A percentile compares a stretch with the other conserved stretches of the same genome.
phyloP scores from a whole-genome alignment of 2,888 invertebrate species.

The Crepidodera aurea region DNA sequence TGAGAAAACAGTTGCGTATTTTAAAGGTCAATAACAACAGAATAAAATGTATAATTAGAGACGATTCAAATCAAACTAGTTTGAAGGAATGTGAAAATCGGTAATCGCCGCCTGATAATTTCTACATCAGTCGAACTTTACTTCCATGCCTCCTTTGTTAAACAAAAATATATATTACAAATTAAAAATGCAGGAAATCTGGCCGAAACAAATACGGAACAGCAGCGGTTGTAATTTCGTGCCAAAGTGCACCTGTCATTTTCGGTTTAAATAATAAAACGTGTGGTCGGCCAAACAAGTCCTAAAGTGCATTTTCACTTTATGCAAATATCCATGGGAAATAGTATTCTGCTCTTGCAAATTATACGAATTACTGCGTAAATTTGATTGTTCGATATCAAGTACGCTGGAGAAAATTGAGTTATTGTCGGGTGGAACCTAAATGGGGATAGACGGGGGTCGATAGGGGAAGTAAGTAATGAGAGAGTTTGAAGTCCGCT shows the following conservation, averaged over 20 bases:
- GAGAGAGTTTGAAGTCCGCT: slow-evolving; percentile 25
- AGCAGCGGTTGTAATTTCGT: too few species aligned
- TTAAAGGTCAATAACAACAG: too few species aligned
- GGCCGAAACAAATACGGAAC: too few species aligned
- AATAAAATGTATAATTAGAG: too few species aligned
- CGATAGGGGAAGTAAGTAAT: slow-evolving; percentile 13
- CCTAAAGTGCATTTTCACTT: slow-evolving; percentile 12
- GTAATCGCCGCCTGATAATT: too few species aligned
- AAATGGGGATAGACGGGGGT: background rate
- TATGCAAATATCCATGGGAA: slow-evolving; percentile 27
- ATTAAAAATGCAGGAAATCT: too few species aligned
- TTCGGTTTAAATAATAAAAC: slow-evolving; percentile 4
- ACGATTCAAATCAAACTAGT: too few species aligned
- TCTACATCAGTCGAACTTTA: too few species aligned
- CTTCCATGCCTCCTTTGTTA: too few species aligned
- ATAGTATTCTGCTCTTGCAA: slow-evolving; percentile 19
- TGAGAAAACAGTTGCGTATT: too few species aligned
- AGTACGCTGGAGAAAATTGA: slow-evolving; percentile 28
- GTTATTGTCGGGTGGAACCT: slow-evolving; percentile 13
- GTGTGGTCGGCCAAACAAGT: slow-evolving; percentile 14
- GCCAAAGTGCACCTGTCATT: slow-evolving; percentile 2
- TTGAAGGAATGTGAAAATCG: too few species aligned
- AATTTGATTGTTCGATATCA: slow-evolving; percentile 30
- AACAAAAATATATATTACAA: too few species aligned
- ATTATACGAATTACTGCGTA: slow-evolving; percentile 26